These are phyloP conservation scores for Triplophysa rosa DNA, from an alignment of 2,113 vertebrate species.

Conservation along the genomic window DNA sequence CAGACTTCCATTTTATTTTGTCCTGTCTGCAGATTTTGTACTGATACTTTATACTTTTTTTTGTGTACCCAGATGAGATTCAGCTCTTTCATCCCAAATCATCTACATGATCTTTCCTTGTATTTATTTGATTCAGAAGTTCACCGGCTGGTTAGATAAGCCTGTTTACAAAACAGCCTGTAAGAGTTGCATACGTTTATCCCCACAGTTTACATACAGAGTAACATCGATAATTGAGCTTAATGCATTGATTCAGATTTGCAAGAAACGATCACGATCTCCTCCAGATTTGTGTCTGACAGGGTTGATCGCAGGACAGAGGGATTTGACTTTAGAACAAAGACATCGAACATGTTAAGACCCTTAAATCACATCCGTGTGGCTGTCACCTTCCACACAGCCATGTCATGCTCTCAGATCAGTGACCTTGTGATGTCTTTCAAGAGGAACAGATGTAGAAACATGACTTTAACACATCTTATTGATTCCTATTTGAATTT, in stretches of 20 bases:
- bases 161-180: too few species aligned
- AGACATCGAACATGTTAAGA: not conserved
- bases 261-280: not conserved
- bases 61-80: not conserved
- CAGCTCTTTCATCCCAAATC: not conserved
- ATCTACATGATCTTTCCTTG: not conserved
- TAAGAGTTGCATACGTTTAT: not conserved
- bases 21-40: not conserved
- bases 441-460: conserved; percentile 60
- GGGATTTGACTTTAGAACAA: not conserved
- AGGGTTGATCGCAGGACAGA: not conserved
- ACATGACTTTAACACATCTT: conserved; percentile 63
- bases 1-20: not conserved
- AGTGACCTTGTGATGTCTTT: conserved; percentile 46
- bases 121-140: not conserved
- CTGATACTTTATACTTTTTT: not conserved
- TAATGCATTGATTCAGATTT: conserved; percentile 6
- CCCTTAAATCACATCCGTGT: not conserved
- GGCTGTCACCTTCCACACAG: conserved; percentile 13
- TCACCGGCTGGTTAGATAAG: too few species aligned
- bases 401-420: conserved; percentile 4
- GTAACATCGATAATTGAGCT: conserved; percentile 10
- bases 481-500: conserved; percentile 75
- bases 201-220: not conserved
- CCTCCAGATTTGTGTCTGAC: not conserved